phyloP scores from a whole-genome alignment of 1,140 invertebrate species.

The Drosophila pectinifera region DNA sequence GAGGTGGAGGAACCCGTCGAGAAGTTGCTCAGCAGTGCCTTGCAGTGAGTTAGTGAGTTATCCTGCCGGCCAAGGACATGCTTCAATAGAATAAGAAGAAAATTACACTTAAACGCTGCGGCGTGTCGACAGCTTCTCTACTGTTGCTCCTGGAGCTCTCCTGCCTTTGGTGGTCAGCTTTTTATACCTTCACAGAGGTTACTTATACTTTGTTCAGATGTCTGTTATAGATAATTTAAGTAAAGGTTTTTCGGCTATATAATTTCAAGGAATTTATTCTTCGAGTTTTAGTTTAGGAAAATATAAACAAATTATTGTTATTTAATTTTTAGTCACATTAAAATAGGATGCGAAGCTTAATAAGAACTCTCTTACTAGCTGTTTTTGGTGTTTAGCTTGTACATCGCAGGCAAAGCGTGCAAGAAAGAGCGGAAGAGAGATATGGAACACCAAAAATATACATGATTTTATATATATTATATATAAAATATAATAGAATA shows the following conservation, averaged over 20 bases:
- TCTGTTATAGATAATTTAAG: not conserved
- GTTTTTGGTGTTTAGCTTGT: too few relatives aligned
- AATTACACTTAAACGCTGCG: conserved; percentile 81
- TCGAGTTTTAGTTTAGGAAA: too few relatives aligned
- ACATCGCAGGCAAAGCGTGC: too few relatives aligned
- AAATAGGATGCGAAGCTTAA: too few relatives aligned
- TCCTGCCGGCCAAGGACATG: conserved; percentile 74
- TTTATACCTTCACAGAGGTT: conserved; percentile 4
- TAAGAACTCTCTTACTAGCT: too few relatives aligned
- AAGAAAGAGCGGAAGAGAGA: too few relatives aligned
- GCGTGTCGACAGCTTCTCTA: conserved; percentile 59
- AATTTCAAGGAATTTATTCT: too few relatives aligned
- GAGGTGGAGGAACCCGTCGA: conserved; percentile 32
- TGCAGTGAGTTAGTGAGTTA: conserved; percentile 72
- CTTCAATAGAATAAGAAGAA: conserved; percentile 83
- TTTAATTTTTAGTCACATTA: not conserved
- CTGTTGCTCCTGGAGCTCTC: not conserved
- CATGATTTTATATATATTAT: too few relatives aligned
- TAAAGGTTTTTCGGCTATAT: too few relatives aligned
- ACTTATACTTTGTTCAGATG: not conserved
- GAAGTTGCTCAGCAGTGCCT: conserved; percentile 61
- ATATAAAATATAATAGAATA: too few relatives aligned
- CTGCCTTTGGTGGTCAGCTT: conserved; percentile 27
- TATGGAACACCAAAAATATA: too few relatives aligned
- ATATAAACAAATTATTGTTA: too few relatives aligned